phyloP scores from a whole-genome alignment of 2,888 invertebrate genomes.

The Cataglyphis altisquamis region DNA sequence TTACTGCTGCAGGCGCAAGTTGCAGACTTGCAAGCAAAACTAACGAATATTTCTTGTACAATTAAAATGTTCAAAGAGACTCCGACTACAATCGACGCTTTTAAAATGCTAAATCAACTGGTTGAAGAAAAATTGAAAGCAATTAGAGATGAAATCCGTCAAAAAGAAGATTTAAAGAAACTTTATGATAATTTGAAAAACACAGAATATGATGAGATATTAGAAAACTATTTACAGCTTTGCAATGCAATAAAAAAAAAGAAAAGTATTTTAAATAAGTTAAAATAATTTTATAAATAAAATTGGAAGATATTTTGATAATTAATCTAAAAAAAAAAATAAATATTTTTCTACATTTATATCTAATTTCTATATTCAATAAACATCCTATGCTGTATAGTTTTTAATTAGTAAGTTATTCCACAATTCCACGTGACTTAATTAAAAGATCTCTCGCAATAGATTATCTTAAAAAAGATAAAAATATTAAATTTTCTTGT shows the following conservation, averaged over 20 bases:
- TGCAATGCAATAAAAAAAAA: slow-evolving; percentile 85
- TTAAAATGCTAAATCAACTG: slow-evolving; percentile 82
- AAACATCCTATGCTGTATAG: not conserved
- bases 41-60: slow-evolving; percentile 82
- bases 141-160: slow-evolving; percentile 82
- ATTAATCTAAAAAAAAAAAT: too few relatives aligned
- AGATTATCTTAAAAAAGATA: slow-evolving; percentile 9
- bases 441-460: slow-evolving; percentile 26
- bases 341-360: not conserved
- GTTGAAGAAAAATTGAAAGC: slow-evolving; percentile 84
- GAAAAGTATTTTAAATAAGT: slow-evolving; percentile 79
- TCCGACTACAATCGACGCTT: slow-evolving; percentile 84
- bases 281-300: slow-evolving; percentile 53
- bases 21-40: slow-evolving; percentile 82
- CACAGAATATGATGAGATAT: slow-evolving; percentile 86
- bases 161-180: slow-evolving; percentile 83
- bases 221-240: slow-evolving; percentile 84
- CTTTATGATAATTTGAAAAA: slow-evolving; percentile 85
- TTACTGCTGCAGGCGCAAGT: slow-evolving; percentile 79
- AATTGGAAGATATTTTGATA: not conserved
- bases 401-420: not conserved
- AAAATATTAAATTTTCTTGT: slow-evolving; percentile 36
- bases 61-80: slow-evolving; percentile 86
- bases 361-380: not conserved
- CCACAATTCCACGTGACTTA: not conserved